Evolutionary conservation across 2,113 vertebrate species (phyloP).

Genomic region (Origma solitaria): DNA sequence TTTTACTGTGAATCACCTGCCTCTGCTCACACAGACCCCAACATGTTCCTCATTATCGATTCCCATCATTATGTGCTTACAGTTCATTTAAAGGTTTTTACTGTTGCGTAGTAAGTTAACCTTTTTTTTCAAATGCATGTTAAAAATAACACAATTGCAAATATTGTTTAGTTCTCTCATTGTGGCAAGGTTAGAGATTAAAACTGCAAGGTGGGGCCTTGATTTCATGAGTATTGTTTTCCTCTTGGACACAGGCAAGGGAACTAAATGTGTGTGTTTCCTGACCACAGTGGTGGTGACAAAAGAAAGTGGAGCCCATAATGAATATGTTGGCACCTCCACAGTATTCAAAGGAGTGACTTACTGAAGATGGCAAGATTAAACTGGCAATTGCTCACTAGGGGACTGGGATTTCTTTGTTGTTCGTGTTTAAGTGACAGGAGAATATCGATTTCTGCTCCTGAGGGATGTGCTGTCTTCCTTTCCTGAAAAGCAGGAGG

Average conservation of each 20-base stretch:
- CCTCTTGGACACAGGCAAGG: neutral
- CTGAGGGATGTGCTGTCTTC: conserved; percentile 9
- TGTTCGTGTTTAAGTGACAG: conserved; percentile 17
- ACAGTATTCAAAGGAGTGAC: neutral
- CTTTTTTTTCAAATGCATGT: neutral
- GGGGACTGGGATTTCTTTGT: conserved; percentile 14
- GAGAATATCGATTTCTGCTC: conserved; percentile 29
- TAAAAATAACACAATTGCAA: neutral
- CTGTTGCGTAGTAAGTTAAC: neutral
- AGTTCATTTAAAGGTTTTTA: neutral
- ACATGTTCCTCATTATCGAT: neutral
- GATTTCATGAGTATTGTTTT: neutral
- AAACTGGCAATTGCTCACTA: neutral
- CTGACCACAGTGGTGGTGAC: neutral
- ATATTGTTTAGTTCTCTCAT: neutral
- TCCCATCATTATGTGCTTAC: neutral
- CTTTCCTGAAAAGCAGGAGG: conserved; percentile 20
- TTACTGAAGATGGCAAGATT: neutral
- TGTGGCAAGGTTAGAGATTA: neutral
- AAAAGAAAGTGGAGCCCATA: conserved; percentile 17
- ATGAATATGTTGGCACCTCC: conserved; percentile 1
- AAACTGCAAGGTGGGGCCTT: neutral
- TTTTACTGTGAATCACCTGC: neutral
- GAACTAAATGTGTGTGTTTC: neutral
- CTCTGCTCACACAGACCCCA: neutral